Conservation (phyloP, 2,797 vertebrate species). For the Scarus forsteni region DNA sequence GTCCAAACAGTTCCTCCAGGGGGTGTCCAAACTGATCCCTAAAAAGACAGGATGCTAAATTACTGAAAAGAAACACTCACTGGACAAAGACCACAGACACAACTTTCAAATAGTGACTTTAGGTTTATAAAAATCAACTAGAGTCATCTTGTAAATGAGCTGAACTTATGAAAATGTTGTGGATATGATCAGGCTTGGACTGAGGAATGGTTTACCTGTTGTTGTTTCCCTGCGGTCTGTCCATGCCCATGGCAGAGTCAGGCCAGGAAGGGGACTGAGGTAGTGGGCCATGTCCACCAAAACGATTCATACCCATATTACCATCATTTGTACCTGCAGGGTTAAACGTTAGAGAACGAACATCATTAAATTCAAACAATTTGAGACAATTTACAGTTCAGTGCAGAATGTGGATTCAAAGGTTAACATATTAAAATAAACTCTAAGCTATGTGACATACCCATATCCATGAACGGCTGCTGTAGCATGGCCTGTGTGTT, state of each 20-base stretch:
- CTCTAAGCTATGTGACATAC: slow-evolving; percentile 77
- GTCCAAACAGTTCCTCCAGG: slow-evolving; percentile 92
- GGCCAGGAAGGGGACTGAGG: slow-evolving; percentile 92
- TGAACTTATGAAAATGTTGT: neutral
- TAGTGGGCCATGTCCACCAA: slow-evolving; percentile 86
- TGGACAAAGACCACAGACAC: neutral
- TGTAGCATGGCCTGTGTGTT: slow-evolving; percentile 86
- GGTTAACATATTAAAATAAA: neutral
- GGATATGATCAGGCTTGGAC: neutral
- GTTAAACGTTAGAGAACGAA: neutral
- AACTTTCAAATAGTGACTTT: neutral
- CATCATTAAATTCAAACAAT: neutral
- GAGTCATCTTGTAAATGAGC: no score
- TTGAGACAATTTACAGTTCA: neutral
- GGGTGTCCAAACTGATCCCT: slow-evolving; percentile 91
- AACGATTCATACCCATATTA: slow-evolving; percentile 88
- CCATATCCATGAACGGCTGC: slow-evolving; percentile 93
- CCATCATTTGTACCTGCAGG: slow-evolving; percentile 88
- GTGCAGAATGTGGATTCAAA: neutral
- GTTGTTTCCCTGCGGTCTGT: slow-evolving; percentile 78
- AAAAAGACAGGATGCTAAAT: slow-evolving; percentile 37
- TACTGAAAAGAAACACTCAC: neutral
- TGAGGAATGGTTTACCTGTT: slow-evolving; percentile 84
- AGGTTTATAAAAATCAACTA: no score
- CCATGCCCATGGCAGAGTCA: slow-evolving; percentile 88